These are phyloP conservation scores for Rotaria magnacalcarata DNA, from an alignment of 2,888 invertebrate species.

Conservation along the genomic window DNA sequence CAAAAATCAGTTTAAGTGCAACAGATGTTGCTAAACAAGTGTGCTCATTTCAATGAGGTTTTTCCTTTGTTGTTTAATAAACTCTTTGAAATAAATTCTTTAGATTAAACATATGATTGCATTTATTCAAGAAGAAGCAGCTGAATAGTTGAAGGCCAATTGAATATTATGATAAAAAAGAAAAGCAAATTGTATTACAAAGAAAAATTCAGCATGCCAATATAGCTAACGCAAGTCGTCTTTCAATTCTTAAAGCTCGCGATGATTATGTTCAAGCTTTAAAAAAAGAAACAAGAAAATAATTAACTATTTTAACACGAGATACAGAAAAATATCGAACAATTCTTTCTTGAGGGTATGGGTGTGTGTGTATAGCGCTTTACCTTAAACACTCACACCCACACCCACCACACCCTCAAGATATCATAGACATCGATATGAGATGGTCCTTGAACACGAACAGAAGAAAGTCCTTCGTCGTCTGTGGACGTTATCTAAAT, in stretches of 20 bases:
- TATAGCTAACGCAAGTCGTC: slow-evolving; percentile 93
- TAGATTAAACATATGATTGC: slow-evolving; percentile 99
- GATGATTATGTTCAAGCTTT: slow-evolving; percentile 84
- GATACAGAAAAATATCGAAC: slow-evolving; percentile 71
- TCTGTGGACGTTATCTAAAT: background rate
- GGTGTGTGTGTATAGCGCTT: no score
- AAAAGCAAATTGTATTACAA: slow-evolving; percentile 96
- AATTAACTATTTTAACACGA: slow-evolving; percentile 72
- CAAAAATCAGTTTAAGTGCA: no score
- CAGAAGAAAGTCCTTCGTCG: background rate
- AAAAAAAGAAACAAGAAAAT: slow-evolving; percentile 82
- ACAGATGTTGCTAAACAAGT: no score
- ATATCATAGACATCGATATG: no score
- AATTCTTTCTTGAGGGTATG: no score
- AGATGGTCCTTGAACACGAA: background rate
- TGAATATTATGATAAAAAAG: slow-evolving; percentile 97
- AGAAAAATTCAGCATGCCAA: slow-evolving; percentile 99
- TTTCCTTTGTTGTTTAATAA: no score
- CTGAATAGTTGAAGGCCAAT: slow-evolving; percentile 99
- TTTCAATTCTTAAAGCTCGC: slow-evolving; percentile 87
- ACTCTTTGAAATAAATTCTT: no score
- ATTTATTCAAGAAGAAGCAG: slow-evolving; percentile 99
- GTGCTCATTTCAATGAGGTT: no score
- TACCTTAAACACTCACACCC: no score
- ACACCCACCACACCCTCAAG: no score